Evolutionary conservation across 1,140 invertebrate species (phyloP), one percentile per base, ranked within the genome.

Genomic region (Aphis craccivora): DNA sequence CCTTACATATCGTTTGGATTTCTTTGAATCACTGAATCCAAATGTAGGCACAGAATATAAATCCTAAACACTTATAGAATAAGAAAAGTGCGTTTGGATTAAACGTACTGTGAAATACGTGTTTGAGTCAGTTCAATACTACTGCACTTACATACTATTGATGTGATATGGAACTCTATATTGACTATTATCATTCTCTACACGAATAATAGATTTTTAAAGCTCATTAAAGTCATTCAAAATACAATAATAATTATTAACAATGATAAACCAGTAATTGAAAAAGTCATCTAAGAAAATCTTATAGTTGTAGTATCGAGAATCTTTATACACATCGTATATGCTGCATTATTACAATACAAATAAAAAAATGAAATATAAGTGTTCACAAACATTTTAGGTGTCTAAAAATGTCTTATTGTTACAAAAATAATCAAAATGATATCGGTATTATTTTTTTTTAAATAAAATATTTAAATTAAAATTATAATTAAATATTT

Each of bases 81-180:
- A 4, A 4, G n/a, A 9, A 1, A 18, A 37, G 20, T 14, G 20
- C 20, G 2, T 53, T 53, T 87, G n/a, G 40, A 53, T 53, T 89
- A 89, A 89, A 51, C 48, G 48, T 53, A 53, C 45, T 89, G 87
- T 89, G n/a, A 89, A 89, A 89, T 88, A 88, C 84, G 25, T 25
- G 84, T 86, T 86, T 43, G 37, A 86, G 84, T 18, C 9, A 86
- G 23, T 40, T 86, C 84, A 45, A 86, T 30, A 86, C 84, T 43
- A 86, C 43, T 30, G 43, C 11, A 86, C 4, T 25, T 45, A 30
- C 18, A 45, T n/a, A 30, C 25, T 0, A 43, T 45, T 40, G 11
- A 86, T 86, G 84, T 45, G 40, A 45, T 40, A 40, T 45, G 84
- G 11, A 1, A 86, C 84, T n/a, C 11, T 43, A 86, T n/a, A 76